Evolutionary conservation across 2,888 invertebrate genomes (phyloP), one percentile per base, ranked within the genome.

Genomic region (Hedya salicella): DNA sequence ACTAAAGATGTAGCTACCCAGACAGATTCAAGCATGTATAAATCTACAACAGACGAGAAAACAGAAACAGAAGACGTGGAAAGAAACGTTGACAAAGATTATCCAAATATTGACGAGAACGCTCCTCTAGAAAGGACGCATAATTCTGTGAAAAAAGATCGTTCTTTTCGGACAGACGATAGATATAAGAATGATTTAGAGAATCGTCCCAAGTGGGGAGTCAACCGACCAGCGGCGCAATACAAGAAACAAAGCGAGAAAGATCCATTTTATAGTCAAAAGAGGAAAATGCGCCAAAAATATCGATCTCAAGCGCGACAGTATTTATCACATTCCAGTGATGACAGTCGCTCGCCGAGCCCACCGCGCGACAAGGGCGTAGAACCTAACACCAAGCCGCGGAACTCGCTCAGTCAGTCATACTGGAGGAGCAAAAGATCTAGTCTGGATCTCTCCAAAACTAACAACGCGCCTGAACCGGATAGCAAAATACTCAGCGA

Each of bases 211-310:
- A 94, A 96, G 86, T 95, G 96, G 96, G 94, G 95, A 46, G 96
- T 95, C 1, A 96, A 95, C 75, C 92, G 95, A 71, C 97, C 97
- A 4, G 95, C 95, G 21, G 96, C 96, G 9, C 95, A 96, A 75
- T 97, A 97, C 79, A 94, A 97, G 68, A 97, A 97, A 79, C 97
- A 97, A 86, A 97, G 97, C 78, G 97, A 97, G 82, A 96, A 97
- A 77, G 97, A 97, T 89, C 96, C 96, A 0, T 95, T 96, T 81
- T 97, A 96, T 76, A 94, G 95, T 68, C 95, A 95, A 82, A 94
- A 95, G 79, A 90, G 95, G 69, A 95, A 96, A 83, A 86, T 95
- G 62, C 90, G 95, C 16, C 94, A 95, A 77, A 94, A 95, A 81
- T 93, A 94, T 71, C 93, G 95, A 67, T 93, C 94, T 59, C 94